Evolutionary conservation across 2,113 vertebrate genomes (phyloP).

Genomic region (Microcebus ravelobensis): DNA sequence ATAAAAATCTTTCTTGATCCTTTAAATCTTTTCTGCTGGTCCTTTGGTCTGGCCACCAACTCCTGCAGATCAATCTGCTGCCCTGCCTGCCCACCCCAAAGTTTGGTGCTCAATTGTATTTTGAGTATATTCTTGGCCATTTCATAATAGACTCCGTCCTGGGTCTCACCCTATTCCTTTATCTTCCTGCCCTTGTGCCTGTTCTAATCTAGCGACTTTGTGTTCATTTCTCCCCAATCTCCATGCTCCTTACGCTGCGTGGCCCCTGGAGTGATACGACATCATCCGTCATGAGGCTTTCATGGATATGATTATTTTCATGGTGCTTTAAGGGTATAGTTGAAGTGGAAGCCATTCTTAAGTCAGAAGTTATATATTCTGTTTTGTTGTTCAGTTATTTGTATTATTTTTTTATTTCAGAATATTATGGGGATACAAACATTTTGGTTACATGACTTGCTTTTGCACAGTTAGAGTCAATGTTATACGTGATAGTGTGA

Average conservation of each 20-base stretch:
- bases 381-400: too few relatives aligned
- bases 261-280: too few relatives aligned
- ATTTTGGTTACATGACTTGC: too few relatives aligned
- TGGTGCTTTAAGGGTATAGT: neutral
- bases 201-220: neutral
- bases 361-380: neutral
- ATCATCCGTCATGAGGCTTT: neutral
- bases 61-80: neutral
- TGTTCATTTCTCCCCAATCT: neutral
- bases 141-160: neutral
- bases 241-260: too few relatives aligned
- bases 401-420: too few relatives aligned
- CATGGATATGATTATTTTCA: neutral
- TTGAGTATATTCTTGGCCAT: neutral
- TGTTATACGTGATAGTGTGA: too few relatives aligned
- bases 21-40: neutral
- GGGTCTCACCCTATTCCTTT: neutral
- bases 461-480: too few relatives aligned
- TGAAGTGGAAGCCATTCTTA: neutral
- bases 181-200: neutral
- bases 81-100: neutral
- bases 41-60: neutral
- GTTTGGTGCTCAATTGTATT: neutral
- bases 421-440: too few relatives aligned
- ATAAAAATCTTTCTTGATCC: neutral